Conservation (phyloP, 2,888 invertebrate genomes). For the Phortica magna region DNA sequence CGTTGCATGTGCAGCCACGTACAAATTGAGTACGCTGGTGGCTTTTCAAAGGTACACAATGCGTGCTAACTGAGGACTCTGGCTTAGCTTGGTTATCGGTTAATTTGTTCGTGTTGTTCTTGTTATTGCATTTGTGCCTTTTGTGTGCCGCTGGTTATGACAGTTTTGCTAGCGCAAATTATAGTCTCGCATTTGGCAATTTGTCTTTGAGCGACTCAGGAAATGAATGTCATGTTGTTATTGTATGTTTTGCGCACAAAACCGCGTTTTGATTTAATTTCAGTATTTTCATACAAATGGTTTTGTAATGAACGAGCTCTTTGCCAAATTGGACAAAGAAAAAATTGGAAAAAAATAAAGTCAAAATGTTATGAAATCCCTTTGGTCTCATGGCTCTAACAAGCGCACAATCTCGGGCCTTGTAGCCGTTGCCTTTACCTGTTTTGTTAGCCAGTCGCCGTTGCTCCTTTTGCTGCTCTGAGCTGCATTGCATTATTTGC, state of each 20-base stretch:
- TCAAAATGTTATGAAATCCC: neutral
- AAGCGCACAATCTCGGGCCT: neutral
- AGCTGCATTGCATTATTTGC: conserved; percentile 60
- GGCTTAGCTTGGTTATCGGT: neutral
- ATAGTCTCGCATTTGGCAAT: conserved; percentile 20
- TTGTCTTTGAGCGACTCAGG: conserved; percentile 8
- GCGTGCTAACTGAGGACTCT: neutral
- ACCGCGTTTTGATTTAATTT: conserved; percentile 48
- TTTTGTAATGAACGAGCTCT: neutral
- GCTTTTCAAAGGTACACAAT: conserved; percentile 18
- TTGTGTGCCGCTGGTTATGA: conserved; percentile 53
- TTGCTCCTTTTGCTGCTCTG: neutral
- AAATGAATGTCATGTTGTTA: neutral
- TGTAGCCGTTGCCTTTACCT: neutral
- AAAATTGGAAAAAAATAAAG: neutral
- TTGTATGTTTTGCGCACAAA: neutral
- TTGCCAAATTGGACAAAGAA: neutral
- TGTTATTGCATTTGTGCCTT: neutral
- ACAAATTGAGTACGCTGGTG: conserved; percentile 8
- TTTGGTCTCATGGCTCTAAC: neutral
- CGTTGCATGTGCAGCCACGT: conserved; percentile 2
- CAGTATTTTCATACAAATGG: conserved; percentile 46
- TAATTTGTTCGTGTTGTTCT: neutral
- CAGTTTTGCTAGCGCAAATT: conserved; percentile 36
- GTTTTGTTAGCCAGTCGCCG: neutral